Evolutionary conservation across 2,888 invertebrate species (phyloP), one percentile per base, ranked within the genome.

Genomic region (Diaperis boleti): DNA sequence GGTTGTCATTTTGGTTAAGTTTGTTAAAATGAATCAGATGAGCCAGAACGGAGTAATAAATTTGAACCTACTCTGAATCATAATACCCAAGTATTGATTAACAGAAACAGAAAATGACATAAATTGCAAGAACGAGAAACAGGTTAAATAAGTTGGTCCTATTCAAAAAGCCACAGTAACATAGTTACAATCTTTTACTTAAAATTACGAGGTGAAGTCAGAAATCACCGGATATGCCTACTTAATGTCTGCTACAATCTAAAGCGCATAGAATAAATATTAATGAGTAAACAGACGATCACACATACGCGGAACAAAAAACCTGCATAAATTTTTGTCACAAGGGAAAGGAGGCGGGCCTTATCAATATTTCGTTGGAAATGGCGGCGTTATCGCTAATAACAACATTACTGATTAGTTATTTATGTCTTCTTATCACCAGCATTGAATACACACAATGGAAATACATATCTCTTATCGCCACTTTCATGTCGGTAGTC

Each of bases 341-440:
- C 11, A 47, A 37, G 31, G 29, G 49, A 49, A 45, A 42, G 59
- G 29, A 45, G 59, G 59, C 49, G 50, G 50, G 44, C 17, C 10
- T 60, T 60, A 60, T 60, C 59, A 52, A 42, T 14, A 22, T 61
- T 61, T 45, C 29, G 18, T 55, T 50, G 14, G 57, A 57, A 64
- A 76, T 77, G 76, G 73, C 71, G 78, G 77, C 68, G 66, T 77
- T 77, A 78, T 77, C 77, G 65, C 64, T 65, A 71, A 69, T 72
- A 75, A 74, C 74, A 74, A 72, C 69, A 69, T 70, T 70, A 69
- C 70, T 72, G 75, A 76, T 76, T 74, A 73, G 69, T 70, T 73
- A 73, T 75, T 75, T 76, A 74, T 76, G 73, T 72, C 66, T 69
- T 65, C 65, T 74, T 77, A 76, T 77, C 76, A 70, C 73, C 75